A percentile compares a stretch with the other conserved stretches of the same genome.
These are phyloP conservation scores for Rhinichthys osculus DNA, from an alignment of 2,797 vertebrate genomes.

Conservation along the genomic window DNA sequence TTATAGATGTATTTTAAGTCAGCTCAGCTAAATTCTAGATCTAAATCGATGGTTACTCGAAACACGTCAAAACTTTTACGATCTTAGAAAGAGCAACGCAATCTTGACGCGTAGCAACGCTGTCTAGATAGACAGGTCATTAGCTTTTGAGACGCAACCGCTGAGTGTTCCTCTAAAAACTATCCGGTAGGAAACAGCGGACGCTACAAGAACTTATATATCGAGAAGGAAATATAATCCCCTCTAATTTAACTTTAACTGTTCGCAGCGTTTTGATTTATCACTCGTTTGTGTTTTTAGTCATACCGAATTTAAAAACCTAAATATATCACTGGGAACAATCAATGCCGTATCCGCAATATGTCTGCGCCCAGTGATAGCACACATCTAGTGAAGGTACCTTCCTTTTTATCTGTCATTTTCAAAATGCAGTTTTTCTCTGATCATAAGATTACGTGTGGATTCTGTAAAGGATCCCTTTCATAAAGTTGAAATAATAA, in stretches of 20 bases:
- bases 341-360: slow-evolving; percentile 17
- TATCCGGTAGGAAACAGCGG: slow-evolving; percentile 17
- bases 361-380: slow-evolving; percentile 57
- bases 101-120: background rate
- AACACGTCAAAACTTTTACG: background rate
- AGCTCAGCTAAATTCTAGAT: background rate
- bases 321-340: background rate
- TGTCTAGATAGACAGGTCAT: background rate
- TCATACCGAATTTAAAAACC: background rate
- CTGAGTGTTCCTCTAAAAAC: slow-evolving; percentile 5
- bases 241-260: background rate
- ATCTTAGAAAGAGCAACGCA: no score
- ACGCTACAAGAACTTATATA: no score
- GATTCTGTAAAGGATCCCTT: background rate
- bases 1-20: background rate
- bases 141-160: background rate
- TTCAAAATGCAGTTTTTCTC: background rate
- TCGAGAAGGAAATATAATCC: background rate
- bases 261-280: background rate
- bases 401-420: slow-evolving; percentile 5
- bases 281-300: background rate
- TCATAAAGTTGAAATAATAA: background rate
- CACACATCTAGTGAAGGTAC: slow-evolving; percentile 42
- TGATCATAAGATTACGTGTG: background rate
- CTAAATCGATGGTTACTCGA: background rate